Evolutionary conservation across 2,888 invertebrate genomes (phyloP).

Genomic region (Zaprionus bogoriensis): DNA sequence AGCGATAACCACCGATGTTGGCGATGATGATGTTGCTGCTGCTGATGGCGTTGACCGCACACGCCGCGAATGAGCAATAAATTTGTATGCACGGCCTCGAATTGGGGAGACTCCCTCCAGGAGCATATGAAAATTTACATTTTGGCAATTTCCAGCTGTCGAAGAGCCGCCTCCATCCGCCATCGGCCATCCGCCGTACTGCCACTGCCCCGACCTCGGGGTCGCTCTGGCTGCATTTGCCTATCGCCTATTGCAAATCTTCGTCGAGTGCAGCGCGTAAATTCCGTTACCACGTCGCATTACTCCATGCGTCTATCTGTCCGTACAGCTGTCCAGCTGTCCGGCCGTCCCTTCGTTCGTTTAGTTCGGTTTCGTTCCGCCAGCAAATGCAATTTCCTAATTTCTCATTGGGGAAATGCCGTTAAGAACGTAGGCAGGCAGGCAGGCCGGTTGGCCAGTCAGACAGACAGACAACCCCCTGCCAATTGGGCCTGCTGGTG

Average conservation of each 20-base stretch:
- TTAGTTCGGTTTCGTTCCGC: conserved; percentile 18
- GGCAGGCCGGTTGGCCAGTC: conserved; percentile 20
- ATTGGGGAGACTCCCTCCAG: background rate
- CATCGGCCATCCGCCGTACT: background rate
- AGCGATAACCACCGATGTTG: conserved; percentile 12
- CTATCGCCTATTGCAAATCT: conserved; percentile 60
- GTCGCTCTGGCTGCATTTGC: conserved; percentile 46
- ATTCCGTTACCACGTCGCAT: conserved; percentile 56
- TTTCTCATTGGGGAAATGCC: conserved; percentile 79
- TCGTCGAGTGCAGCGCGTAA: conserved; percentile 55
- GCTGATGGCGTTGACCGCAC: conserved; percentile 36
- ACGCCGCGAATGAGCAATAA: conserved; percentile 65
- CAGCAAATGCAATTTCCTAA: conserved; percentile 80
- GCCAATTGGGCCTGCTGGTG: conserved; percentile 46
- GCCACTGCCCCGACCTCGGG: conserved; percentile 4
- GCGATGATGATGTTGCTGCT: conserved; percentile 21
- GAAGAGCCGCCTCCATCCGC: conserved; percentile 23
- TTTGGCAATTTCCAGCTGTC: conserved; percentile 80
- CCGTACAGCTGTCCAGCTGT: background rate
- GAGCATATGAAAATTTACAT: conserved; percentile 77
- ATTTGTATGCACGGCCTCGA: conserved; percentile 54
- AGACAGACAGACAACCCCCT: conserved; percentile 8
- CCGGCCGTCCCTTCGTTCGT: conserved; percentile 6
- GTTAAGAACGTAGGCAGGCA: conserved; percentile 59
- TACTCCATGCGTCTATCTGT: conserved; percentile 14